Conservation (phyloP, 2,113 vertebrate species). For the Lichenostomus cassidix region DNA sequence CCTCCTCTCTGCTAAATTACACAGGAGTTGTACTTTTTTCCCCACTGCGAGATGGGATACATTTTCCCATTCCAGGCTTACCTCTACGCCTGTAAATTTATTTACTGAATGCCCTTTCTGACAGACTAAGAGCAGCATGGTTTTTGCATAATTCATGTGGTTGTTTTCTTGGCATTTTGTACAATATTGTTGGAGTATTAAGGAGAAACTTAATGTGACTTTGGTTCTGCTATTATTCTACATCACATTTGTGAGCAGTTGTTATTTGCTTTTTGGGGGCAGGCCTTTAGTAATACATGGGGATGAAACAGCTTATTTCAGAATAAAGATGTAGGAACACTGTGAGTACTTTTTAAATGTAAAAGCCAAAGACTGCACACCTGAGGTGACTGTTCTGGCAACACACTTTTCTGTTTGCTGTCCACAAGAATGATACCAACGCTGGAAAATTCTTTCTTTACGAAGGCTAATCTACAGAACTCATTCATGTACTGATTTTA, state of each 20-base stretch:
- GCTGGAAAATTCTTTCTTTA: not conserved
- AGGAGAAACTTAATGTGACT: not conserved
- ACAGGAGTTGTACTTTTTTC: not conserved
- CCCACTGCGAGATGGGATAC: fast-evolving
- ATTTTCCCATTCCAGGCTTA: not conserved
- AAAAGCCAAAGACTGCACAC: not conserved
- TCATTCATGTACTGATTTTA: slow-evolving; percentile 5
- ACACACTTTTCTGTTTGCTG: not conserved
- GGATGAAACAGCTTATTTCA: not conserved
- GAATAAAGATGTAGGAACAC: not conserved
- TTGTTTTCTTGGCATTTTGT: not conserved
- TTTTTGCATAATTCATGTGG: not conserved
- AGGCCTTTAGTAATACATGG: not conserved
- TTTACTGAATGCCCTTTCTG: not conserved
- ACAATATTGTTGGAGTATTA: not conserved
- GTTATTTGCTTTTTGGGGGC: not conserved
- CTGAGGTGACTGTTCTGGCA: not conserved
- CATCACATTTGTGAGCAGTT: not conserved
- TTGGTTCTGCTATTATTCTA: not conserved
- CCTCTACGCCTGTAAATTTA: not conserved
- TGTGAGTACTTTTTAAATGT: not conserved
- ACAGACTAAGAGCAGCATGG: not conserved
- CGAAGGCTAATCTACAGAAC: not conserved
- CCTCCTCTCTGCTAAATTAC: not conserved
- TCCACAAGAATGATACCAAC: not conserved